A percentile compares a stretch with the other conserved stretches of the same genome.
Conservation (phyloP, 2,113 vertebrate genomes). For the Lepus timidus region DNA sequence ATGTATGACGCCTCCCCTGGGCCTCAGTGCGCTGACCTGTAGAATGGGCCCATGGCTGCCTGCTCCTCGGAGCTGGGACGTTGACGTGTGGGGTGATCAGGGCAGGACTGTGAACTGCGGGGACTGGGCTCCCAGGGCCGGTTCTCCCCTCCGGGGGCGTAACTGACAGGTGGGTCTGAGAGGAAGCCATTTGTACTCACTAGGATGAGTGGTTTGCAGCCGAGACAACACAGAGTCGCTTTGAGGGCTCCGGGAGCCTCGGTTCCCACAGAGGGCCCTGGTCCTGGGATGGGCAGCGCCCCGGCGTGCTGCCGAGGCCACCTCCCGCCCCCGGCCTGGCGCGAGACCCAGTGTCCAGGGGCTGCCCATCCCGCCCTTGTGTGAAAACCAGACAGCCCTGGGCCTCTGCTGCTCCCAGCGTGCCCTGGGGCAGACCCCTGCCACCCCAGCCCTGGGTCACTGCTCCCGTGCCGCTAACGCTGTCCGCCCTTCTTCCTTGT, state of each 20-base stretch:
- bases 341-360: no score
- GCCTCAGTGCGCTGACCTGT: background rate
- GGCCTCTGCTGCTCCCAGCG: no score
- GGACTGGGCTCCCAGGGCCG: rapidly evolving
- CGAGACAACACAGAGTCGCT: background rate
- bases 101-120: rapidly evolving
- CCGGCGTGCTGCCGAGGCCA: no score
- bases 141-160: rapidly evolving
- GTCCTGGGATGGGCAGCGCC: background rate
- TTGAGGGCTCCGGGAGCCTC: rapidly evolving
- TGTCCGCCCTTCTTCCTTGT: constrained; percentile 92
- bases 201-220: background rate
- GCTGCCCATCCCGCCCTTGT: no score
- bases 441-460: background rate
- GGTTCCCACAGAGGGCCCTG: no score
- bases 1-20: rapidly evolving
- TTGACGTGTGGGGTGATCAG: rapidly evolving
- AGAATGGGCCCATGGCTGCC: rapidly evolving
- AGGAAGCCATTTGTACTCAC: background rate
- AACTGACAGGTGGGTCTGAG: rapidly evolving
- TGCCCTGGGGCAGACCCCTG: background rate
- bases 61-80: background rate
- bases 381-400: background rate
- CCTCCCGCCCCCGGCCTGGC: no score
- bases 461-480: constrained; percentile 88